phyloP scores from a whole-genome alignment of 2,113 vertebrate genomes.

The Podarcis muralis region DNA sequence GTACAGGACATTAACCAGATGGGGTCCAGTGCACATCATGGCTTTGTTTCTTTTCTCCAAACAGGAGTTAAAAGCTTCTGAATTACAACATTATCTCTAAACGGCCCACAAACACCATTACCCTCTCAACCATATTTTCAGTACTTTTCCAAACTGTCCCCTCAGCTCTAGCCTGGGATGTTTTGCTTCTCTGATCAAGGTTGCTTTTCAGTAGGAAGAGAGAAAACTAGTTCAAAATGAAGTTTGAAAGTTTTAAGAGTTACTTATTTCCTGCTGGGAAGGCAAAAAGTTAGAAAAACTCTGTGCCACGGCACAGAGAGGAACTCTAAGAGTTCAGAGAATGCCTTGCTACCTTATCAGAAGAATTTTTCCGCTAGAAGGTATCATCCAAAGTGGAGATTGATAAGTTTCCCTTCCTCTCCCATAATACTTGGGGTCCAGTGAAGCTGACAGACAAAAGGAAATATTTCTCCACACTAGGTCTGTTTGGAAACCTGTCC shows the following conservation, averaged over 20 bases:
- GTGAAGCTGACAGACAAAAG: no score
- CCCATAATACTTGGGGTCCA: no score
- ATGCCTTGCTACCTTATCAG: neutral
- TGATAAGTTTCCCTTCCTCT: no score
- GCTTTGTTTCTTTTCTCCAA: slow-evolving; percentile 44
- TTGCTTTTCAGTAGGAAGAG: slow-evolving; percentile 4
- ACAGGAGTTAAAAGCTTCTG: slow-evolving; percentile 39
- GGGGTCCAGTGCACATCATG: slow-evolving; percentile 22
- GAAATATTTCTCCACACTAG: neutral
- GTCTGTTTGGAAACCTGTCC: neutral
- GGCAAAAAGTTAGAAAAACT: neutral
- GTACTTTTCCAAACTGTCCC: slow-evolving; percentile 28
- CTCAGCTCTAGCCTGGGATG: neutral
- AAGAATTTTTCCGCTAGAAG: neutral
- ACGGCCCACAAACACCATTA: neutral
- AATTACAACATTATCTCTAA: slow-evolving; percentile 30
- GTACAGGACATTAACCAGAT: slow-evolving; percentile 60
- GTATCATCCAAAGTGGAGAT: neutral
- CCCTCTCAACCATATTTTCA: slow-evolving; percentile 35
- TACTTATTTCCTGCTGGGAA: neutral
- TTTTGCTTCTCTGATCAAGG: slow-evolving; percentile 4
- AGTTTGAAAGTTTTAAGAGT: neutral
- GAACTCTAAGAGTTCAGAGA: neutral
- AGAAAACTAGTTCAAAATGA: slow-evolving; percentile 10
- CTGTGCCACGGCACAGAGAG: neutral